Percentiles rank a stretch among this genome's conserved stretches.
phyloP scores from a whole-genome alignment of 2,797 vertebrate genomes.

The Staurois parvus region DNA sequence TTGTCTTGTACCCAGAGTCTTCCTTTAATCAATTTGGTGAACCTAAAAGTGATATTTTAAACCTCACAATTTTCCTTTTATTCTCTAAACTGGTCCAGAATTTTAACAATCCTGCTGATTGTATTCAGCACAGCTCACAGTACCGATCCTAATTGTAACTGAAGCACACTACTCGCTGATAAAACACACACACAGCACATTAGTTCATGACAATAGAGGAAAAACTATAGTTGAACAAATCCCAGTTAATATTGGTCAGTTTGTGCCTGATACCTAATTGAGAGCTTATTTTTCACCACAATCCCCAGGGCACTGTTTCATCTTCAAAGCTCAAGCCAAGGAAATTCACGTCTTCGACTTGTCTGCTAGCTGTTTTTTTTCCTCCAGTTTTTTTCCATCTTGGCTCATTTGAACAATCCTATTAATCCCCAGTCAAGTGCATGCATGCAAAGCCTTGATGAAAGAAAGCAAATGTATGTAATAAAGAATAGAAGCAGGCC shows the following conservation, averaged over 20 bases:
- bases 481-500: slow-evolving; percentile 59
- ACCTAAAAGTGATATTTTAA: background rate
- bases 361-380: slow-evolving; percentile 65
- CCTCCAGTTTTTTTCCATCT: slow-evolving; percentile 63
- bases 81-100: background rate
- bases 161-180: slow-evolving; percentile 20
- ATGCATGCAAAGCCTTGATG: slow-evolving; percentile 68
- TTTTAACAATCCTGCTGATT: background rate
- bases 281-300: slow-evolving; percentile 63
- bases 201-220: slow-evolving; percentile 35
- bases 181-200: slow-evolving; percentile 37
- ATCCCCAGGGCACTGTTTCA: slow-evolving; percentile 65
- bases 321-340: slow-evolving; percentile 70
- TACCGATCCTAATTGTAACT: slow-evolving; percentile 4
- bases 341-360: slow-evolving; percentile 68
- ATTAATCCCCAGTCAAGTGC: slow-evolving; percentile 76
- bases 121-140: background rate
- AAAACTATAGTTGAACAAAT: slow-evolving; percentile 66
- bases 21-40: no score
- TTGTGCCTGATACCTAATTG: slow-evolving; percentile 66
- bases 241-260: slow-evolving; percentile 64
- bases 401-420: slow-evolving; percentile 68
- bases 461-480: slow-evolving; percentile 66
- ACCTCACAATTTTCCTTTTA: background rate
- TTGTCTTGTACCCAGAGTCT: no score